Conservation (phyloP, 1,140 invertebrate genomes). For the Coelopa frigida region DNA sequence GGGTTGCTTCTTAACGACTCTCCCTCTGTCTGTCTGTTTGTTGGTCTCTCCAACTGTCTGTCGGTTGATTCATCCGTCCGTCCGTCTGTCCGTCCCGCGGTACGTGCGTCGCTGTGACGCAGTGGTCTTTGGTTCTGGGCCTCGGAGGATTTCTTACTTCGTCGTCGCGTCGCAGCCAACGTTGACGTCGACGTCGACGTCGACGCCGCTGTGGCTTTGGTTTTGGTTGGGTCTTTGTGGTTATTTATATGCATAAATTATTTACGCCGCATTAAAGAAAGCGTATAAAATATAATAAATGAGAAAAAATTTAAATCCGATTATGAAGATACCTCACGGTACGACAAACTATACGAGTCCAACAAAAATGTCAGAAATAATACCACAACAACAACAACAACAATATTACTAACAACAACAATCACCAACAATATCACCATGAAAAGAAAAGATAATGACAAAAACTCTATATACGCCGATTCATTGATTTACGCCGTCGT, state of each 20-base stretch:
- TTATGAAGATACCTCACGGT: slow-evolving; percentile 11
- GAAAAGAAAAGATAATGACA: too few species aligned
- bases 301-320: slow-evolving; percentile 11
- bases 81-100: neutral
- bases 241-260: slow-evolving; percentile 17
- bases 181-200: slow-evolving; percentile 14
- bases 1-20: too few species aligned
- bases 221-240: neutral
- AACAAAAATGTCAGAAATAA: too few species aligned
- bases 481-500: too few species aligned
- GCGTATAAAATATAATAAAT: slow-evolving; percentile 15
- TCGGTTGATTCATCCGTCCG: neutral
- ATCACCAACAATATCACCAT: too few species aligned
- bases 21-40: too few species aligned
- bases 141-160: neutral
- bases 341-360: too few species aligned
- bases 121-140: neutral
- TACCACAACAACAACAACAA: too few species aligned
- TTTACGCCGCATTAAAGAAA: slow-evolving; percentile 13
- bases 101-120: neutral
- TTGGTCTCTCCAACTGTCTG: too few species aligned
- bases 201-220: slow-evolving; percentile 1
- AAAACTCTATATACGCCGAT: too few species aligned
- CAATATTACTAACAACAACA: too few species aligned
- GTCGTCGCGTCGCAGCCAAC: slow-evolving; percentile 15